Evolutionary conservation across 2,888 invertebrate species (phyloP).

Genomic region (Pomacea canaliculata): DNA sequence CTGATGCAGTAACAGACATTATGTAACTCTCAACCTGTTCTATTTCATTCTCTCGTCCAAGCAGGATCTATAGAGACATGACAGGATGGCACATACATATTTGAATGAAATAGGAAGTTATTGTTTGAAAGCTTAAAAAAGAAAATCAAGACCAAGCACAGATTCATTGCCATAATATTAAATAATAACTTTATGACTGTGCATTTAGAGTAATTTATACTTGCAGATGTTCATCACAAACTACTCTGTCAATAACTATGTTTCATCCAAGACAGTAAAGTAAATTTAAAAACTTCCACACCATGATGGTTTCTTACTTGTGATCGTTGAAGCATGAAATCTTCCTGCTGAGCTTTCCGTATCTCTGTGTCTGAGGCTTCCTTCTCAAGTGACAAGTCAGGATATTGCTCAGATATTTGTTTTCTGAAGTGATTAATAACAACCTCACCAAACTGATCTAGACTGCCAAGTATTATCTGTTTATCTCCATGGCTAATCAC

Average conservation of each 20-base stretch:
- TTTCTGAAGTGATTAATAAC: slow-evolving; percentile 41
- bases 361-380: slow-evolving; percentile 35
- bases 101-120: too few relatives aligned
- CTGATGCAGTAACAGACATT: neutral
- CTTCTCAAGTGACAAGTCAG: slow-evolving; percentile 31
- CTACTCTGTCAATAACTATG: too few relatives aligned
- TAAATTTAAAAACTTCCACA: too few relatives aligned
- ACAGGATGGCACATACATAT: too few relatives aligned
- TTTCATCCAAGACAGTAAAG: too few relatives aligned
- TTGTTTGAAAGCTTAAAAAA: too few relatives aligned
- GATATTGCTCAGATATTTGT: slow-evolving; percentile 41
- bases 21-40: slow-evolving; percentile 35
- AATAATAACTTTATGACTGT: too few relatives aligned
- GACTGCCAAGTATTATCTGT: slow-evolving; percentile 30
- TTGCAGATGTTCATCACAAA: too few relatives aligned
- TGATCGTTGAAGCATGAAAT: slow-evolving; percentile 47
- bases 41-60: slow-evolving; percentile 40
- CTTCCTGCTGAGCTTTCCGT: slow-evolving; percentile 39
- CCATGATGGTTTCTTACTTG: slow-evolving; percentile 31
- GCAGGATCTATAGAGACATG: slow-evolving; percentile 33
- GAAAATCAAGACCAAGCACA: too few relatives aligned
- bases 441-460: slow-evolving; percentile 42
- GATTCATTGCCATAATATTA: too few relatives aligned
- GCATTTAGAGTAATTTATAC: too few relatives aligned
- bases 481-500: slow-evolving; percentile 25